Percentiles rank a stretch among this genome's conserved stretches.
phyloP scores from a whole-genome alignment of 1,140 invertebrate species.

The Ganaspis sp. region DNA sequence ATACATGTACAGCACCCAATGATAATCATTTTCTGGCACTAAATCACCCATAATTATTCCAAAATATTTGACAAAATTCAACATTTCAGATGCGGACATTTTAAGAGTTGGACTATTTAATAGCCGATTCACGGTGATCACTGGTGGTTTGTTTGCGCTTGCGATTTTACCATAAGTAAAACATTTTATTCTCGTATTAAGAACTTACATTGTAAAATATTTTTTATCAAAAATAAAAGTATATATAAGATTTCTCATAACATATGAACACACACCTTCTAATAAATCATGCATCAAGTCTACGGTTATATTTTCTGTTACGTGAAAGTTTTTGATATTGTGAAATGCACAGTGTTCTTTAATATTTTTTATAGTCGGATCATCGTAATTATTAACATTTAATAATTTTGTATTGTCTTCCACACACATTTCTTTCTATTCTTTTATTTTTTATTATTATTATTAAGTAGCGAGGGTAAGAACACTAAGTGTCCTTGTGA shows the following conservation, averaged over 20 bases:
- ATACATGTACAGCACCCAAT: neutral
- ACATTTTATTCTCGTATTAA: neutral
- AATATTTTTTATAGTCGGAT: neutral
- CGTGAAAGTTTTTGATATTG: too few species aligned
- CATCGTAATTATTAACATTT: too few species aligned
- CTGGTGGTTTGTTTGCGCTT: neutral
- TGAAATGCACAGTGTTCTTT: conserved; percentile 23
- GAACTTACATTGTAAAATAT: neutral
- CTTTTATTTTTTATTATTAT: too few species aligned
- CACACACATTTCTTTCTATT: neutral
- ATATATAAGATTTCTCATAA: neutral
- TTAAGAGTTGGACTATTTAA: too few species aligned
- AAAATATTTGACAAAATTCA: conserved; percentile 2
- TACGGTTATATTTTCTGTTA: conserved; percentile 1
- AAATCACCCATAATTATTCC: conserved; percentile 29
- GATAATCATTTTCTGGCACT: neutral
- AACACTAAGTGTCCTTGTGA: too few species aligned
- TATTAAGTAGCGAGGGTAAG: too few species aligned
- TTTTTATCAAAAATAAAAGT: conserved; percentile 8
- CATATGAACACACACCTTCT: neutral
- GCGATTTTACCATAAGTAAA: neutral
- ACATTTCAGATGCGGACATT: too few species aligned
- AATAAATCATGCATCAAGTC: conserved; percentile 32
- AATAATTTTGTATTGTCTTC: too few species aligned
- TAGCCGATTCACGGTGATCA: neutral